Evolutionary conservation across 2,113 vertebrate genomes (phyloP).

Genomic region (Callipepla squamata): DNA sequence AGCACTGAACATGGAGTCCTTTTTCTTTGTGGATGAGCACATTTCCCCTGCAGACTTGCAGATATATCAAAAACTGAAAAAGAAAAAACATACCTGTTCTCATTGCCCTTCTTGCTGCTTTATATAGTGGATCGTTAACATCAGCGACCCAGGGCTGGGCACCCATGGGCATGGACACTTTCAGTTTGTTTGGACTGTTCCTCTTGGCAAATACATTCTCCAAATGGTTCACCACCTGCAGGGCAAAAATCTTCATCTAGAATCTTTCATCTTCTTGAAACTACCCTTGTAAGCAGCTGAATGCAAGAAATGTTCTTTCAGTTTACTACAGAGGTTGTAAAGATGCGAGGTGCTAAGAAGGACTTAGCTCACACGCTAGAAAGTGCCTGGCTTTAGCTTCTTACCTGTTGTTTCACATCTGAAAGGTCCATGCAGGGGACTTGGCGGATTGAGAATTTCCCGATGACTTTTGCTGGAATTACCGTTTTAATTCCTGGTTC

Average conservation of each 20-base stretch:
- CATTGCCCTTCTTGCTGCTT: conserved; percentile 86
- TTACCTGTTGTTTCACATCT: conserved; percentile 86
- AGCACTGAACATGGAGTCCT: background rate
- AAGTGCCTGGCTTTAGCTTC: background rate
- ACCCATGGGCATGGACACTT: conserved; percentile 82
- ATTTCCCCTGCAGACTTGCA: background rate
- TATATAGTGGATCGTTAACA: conserved; percentile 76
- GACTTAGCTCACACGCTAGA: background rate
- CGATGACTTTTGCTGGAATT: conserved; percentile 88
- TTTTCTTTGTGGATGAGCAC: background rate
- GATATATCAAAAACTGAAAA: background rate
- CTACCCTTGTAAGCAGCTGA: background rate
- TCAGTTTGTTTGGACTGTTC: conserved; percentile 87
- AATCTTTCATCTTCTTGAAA: background rate
- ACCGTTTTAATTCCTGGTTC: conserved; percentile 88
- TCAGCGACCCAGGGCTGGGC: conserved; percentile 85
- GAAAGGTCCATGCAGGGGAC: conserved; percentile 88
- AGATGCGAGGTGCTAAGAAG: background rate
- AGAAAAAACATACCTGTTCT: conserved; percentile 77
- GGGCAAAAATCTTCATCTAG: background rate
- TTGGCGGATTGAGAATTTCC: conserved; percentile 92
- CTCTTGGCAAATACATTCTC: conserved; percentile 84
- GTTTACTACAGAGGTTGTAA: background rate
- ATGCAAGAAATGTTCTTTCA: background rate
- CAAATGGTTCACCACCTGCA: conserved; percentile 79